Evolutionary conservation across 2,113 vertebrate genomes (phyloP).

Genomic region (Proteles cristata): DNA sequence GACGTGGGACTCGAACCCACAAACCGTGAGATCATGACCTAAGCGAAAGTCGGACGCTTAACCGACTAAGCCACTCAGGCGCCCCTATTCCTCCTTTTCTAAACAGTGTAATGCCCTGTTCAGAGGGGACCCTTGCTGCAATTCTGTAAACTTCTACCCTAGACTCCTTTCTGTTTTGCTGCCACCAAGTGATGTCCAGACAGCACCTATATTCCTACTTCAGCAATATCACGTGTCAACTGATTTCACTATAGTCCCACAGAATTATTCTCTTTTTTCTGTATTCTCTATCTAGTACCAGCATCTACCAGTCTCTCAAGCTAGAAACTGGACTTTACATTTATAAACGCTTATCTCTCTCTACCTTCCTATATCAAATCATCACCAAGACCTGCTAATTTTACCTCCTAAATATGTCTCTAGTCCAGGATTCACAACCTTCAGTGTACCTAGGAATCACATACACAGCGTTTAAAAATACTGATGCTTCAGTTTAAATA

Average conservation of each 20-base stretch:
- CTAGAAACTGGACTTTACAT: background rate
- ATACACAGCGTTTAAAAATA: background rate
- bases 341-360: background rate
- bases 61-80: too few relatives aligned
- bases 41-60: too few relatives aligned
- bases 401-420: background rate
- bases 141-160: background rate
- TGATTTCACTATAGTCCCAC: too few relatives aligned
- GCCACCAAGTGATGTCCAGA: background rate
- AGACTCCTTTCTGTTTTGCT: background rate
- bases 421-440: background rate
- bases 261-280: background rate
- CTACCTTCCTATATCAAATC: background rate
- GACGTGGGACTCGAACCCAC: too few relatives aligned
- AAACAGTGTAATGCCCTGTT: rapidly evolving
- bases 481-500: background rate
- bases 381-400: background rate
- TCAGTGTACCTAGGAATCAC: background rate
- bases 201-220: background rate
- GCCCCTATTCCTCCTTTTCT: background rate
- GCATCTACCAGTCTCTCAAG: background rate
- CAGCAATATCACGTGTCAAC: background rate
- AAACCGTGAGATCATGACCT: too few relatives aligned
- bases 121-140: background rate
- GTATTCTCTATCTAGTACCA: background rate